Conservation (phyloP, 2,888 invertebrate genomes). For the Epiblema foenella region DNA sequence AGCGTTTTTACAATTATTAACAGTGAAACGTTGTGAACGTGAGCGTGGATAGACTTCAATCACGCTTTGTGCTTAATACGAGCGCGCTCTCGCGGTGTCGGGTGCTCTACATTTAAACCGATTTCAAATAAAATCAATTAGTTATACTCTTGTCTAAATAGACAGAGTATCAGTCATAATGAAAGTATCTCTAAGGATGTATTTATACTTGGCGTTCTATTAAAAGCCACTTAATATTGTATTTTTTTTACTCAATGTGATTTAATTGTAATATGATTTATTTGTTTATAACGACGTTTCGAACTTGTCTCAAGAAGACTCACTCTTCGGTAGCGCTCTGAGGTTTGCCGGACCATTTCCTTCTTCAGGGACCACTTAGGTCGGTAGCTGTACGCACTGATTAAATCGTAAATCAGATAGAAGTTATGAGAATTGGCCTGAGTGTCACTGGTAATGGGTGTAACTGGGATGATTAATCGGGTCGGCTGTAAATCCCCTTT, state of each 20-base stretch:
- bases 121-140: conserved; percentile 1
- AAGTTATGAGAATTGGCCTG: conserved; percentile 33
- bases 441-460: conserved; percentile 26
- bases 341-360: neutral
- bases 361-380: neutral
- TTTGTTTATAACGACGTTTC: neutral
- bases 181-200: neutral
- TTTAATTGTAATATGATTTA: neutral
- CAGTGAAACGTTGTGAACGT: too few relatives aligned
- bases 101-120: neutral
- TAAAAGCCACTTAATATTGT: too few relatives aligned
- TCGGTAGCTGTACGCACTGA: conserved; percentile 1
- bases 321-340: too few relatives aligned
- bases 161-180: too few relatives aligned
- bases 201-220: too few relatives aligned
- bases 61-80: neutral
- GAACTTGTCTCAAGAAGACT: neutral
- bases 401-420: conserved; percentile 34
- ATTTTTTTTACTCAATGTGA: too few relatives aligned
- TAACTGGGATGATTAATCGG: conserved; percentile 33
- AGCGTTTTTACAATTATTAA: too few relatives aligned
- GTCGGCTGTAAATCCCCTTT: conserved; percentile 34
- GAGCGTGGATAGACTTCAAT: neutral
- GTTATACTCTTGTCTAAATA: neutral
- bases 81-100: neutral